phyloP scores from a whole-genome alignment of 2,888 invertebrate species.

The Seira ritae region DNA sequence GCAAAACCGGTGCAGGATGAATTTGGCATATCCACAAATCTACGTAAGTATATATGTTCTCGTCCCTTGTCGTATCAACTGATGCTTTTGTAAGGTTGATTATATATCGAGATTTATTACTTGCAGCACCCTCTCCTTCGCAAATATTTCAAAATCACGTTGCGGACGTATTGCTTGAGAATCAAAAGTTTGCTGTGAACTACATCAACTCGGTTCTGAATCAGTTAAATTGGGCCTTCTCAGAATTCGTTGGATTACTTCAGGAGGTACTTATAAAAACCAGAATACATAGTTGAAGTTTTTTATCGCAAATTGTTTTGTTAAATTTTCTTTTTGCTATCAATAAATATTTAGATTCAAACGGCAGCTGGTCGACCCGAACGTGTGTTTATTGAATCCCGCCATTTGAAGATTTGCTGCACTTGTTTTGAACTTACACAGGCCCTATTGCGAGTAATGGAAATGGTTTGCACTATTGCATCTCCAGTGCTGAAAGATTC shows the following conservation, averaged over 20 bases:
- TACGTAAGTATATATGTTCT: constrained; percentile 57
- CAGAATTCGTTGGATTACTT: constrained; percentile 89
- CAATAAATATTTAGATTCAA: constrained; percentile 80
- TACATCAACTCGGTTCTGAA: constrained; percentile 87
- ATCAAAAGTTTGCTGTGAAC: constrained; percentile 82
- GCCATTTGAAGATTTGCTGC: constrained; percentile 87
- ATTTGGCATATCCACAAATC: constrained; percentile 75
- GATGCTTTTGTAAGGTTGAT: neutral
- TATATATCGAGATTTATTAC: neutral
- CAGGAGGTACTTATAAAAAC: constrained; percentile 81
- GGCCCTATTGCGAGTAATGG: constrained; percentile 85
- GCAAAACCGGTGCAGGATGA: constrained; percentile 77
- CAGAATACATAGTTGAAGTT: neutral
- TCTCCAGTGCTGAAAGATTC: constrained; percentile 82
- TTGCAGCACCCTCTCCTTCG: constrained; percentile 83
- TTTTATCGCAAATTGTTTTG: neutral
- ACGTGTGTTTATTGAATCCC: constrained; percentile 82
- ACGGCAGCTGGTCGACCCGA: constrained; percentile 80
- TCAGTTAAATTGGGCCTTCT: constrained; percentile 92
- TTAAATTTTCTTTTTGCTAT: neutral
- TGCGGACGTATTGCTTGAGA: constrained; percentile 79
- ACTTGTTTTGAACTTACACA: constrained; percentile 90
- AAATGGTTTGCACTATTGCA: constrained; percentile 84
- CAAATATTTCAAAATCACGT: constrained; percentile 82
- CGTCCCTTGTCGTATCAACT: neutral